Evolutionary conservation across 2,888 invertebrate species (phyloP).

Genomic region (Prosopocoilus inquinatus): DNA sequence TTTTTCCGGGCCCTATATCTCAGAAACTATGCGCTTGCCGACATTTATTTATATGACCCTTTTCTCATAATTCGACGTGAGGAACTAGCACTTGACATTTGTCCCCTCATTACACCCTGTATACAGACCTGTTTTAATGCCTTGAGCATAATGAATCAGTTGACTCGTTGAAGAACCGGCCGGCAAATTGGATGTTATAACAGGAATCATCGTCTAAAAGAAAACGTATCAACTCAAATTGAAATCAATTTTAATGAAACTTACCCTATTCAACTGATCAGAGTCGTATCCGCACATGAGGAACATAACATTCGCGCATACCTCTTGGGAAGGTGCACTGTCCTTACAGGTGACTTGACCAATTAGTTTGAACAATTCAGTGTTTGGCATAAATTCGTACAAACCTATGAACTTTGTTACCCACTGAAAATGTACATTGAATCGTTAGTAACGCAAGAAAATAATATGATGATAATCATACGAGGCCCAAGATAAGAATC

Average conservation of each 20-base stretch:
- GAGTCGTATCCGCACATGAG: constrained; percentile 62
- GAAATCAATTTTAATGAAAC: not conserved
- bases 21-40: too few species aligned
- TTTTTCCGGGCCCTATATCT: too few species aligned
- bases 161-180: constrained; percentile 31
- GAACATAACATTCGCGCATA: constrained; percentile 68
- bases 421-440: not conserved
- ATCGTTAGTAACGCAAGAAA: constrained; percentile 21
- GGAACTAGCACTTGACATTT: too few species aligned
- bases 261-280: constrained; percentile 56
- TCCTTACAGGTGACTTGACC: constrained; percentile 58
- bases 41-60: too few species aligned
- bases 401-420: constrained; percentile 46
- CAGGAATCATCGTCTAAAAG: constrained; percentile 19
- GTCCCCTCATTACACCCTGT: too few species aligned
- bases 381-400: constrained; percentile 64
- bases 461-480: constrained; percentile 15
- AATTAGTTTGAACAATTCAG: constrained; percentile 52
- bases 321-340: constrained; percentile 54
- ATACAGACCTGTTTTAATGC: constrained; percentile 9
- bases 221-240: not conserved
- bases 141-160: constrained; percentile 30
- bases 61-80: too few species aligned
- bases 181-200: constrained; percentile 28
- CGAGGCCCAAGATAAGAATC: too few species aligned